These are phyloP conservation scores for Etia nguti DNA, from an alignment of 2,113 vertebrate genomes.

Conservation along the genomic window DNA sequence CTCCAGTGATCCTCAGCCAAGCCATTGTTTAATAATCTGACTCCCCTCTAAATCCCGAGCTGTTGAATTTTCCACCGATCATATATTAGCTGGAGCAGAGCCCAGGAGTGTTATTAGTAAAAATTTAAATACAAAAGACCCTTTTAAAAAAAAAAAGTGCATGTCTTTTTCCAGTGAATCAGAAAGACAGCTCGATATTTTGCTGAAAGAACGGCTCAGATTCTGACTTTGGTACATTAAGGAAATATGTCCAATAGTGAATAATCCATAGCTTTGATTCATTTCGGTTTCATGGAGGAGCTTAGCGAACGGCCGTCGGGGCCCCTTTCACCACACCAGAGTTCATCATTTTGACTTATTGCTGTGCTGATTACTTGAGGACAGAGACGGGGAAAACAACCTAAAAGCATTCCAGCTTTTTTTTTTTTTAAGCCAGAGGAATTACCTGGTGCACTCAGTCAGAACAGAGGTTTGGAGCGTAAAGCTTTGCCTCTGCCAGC, in stretches of 20 bases:
- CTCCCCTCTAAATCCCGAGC: background rate
- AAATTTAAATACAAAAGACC: background rate
- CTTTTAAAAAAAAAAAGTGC: background rate
- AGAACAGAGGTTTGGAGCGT: slow-evolving; percentile 54
- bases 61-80: slow-evolving; percentile 8
- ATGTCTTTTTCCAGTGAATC: background rate
- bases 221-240: background rate
- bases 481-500: slow-evolving; percentile 35
- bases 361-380: slow-evolving; percentile 26
- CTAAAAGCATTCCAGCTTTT: slow-evolving; percentile 30
- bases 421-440: slow-evolving; percentile 22
- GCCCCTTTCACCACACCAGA: background rate
- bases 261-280: slow-evolving; percentile 3
- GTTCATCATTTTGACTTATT: slow-evolving; percentile 46
- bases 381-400: slow-evolving; percentile 31
- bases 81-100: background rate
- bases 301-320: background rate
- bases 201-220: background rate
- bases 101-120: background rate
- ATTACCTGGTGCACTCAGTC: slow-evolving; percentile 63
- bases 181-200: background rate
- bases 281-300: background rate
- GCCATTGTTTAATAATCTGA: slow-evolving; percentile 11
- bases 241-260: background rate
- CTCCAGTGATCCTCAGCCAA: background rate